Evolutionary conservation across 2,113 vertebrate species (phyloP).

Genomic region (Poeciliopsis turrubarensis): DNA sequence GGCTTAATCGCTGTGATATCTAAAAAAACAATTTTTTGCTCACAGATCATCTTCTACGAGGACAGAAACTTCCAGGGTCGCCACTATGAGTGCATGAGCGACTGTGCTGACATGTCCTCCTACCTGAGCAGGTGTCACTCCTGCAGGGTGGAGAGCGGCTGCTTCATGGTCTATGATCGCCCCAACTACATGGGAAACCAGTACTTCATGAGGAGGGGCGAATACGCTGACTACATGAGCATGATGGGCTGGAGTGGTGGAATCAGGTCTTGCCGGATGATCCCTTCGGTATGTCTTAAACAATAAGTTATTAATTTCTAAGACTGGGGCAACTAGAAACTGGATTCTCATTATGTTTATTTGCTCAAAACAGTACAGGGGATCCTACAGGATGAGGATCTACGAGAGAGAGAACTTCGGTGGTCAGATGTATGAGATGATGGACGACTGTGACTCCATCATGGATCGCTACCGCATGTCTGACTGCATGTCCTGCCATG

Average conservation of each 20-base stretch:
- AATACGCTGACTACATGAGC: conserved; percentile 75
- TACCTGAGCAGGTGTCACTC: conserved; percentile 74
- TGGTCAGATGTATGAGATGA: conserved; percentile 52
- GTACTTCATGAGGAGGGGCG: conserved; percentile 76
- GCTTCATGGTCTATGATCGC: conserved; percentile 77
- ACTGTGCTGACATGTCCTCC: conserved; percentile 72
- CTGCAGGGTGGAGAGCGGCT: conserved; percentile 69
- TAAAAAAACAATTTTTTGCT: neutral
- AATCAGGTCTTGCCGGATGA: conserved; percentile 77
- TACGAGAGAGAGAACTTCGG: conserved; percentile 35
- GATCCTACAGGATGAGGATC: conserved; percentile 63
- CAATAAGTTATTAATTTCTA: neutral
- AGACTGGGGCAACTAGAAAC: neutral
- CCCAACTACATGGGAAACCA: conserved; percentile 76
- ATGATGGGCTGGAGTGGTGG: conserved; percentile 64
- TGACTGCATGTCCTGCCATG: conserved; percentile 78
- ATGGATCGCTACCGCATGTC: conserved; percentile 54
- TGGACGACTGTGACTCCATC: conserved; percentile 60
- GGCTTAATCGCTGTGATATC: neutral
- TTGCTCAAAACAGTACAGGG: conserved; percentile 46
- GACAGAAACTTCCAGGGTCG: conserved; percentile 79
- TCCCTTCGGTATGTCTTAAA: conserved; percentile 69
- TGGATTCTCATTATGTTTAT: neutral
- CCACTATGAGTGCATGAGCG: conserved; percentile 75
- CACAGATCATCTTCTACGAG: conserved; percentile 76